Evolutionary conservation across 1,140 invertebrate species (phyloP), one percentile per base, ranked within the genome.

Genomic region (Pseudobourletiella spinata): DNA sequence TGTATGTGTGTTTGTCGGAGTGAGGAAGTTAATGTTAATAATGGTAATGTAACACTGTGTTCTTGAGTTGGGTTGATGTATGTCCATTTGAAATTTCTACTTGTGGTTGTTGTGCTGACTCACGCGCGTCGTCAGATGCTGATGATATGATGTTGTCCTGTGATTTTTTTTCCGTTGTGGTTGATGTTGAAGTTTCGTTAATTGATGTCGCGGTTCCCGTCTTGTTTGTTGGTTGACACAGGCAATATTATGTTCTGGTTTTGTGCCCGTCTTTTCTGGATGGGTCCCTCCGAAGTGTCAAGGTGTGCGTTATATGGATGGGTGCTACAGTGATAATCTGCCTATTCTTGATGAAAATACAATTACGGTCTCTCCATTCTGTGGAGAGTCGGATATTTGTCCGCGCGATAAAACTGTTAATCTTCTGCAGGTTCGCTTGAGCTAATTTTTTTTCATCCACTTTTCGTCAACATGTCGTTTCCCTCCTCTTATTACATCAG

Each of bases 241-340:
- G 82, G 83, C 81, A 16, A 71, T 85, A 57, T 67, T 83, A 44
- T 83, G 81, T 71, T 81, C 79, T 70, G 79, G 81, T 60, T 84
- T 82, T 73, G 81, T 86, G 56, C 84, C 84, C 14, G 74, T 81
- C 26, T 86, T 82, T 68, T 84, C 81, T 57, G 84, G 84, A 44
- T 71, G 80, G 29, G 71, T 78, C 29, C 80, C 81, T 18, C 83
- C 82, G 24, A 75, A 70, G 28, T 83, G 80, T 66, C 71, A 76
- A 66, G 83, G 82, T 57, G 77, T 77, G 48, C 71, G 77, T 15
- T 86, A 84, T 72, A 79, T 84, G 59, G 84, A 86, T 74, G 84
- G 84, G 24, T 82, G 82, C 6, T 75, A 84, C 48, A 80, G 78
- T 56, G 77, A 84, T 67, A 86, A 86, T 72, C 74, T 84, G 39